Percentiles rank a stretch among this genome's conserved stretches.
phyloP scores from a whole-genome alignment of 2,113 vertebrate genomes.

The Octodon degus region DNA sequence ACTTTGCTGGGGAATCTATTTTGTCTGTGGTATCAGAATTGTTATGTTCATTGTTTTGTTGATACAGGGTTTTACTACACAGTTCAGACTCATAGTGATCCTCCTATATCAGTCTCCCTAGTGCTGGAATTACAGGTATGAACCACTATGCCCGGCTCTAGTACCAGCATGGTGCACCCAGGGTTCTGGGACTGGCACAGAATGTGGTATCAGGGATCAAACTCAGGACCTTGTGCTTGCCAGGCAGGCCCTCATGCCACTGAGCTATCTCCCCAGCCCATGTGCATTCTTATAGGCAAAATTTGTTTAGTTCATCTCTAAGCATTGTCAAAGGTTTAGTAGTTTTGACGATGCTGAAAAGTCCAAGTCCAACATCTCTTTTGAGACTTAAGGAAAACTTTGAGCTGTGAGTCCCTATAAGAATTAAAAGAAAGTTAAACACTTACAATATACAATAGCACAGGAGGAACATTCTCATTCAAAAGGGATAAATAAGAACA shows the following conservation, averaged over 20 bases:
- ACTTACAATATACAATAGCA: neutral
- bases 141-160: too few species aligned
- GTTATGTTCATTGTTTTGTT: too few species aligned
- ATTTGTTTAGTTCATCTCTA: neutral
- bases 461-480: neutral
- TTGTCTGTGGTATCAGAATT: neutral
- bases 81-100: too few species aligned
- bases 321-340: neutral
- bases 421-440: neutral
- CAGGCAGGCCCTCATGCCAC: too few species aligned
- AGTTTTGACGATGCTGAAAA: neutral
- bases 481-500: neutral
- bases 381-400: neutral
- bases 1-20: neutral
- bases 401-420: neutral
- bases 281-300: neutral
- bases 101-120: too few species aligned
- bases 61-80: too few species aligned
- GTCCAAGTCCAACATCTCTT: neutral
- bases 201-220: too few species aligned
- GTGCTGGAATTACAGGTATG: too few species aligned
- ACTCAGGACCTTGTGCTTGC: too few species aligned
- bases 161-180: too few species aligned
- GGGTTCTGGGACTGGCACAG: too few species aligned
- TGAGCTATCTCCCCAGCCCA: neutral